A percentile compares a stretch with the other conserved stretches of the same genome.
These are phyloP conservation scores for Bolborhynchus lineola DNA, from an alignment of 2,113 vertebrate species.

Conservation along the genomic window DNA sequence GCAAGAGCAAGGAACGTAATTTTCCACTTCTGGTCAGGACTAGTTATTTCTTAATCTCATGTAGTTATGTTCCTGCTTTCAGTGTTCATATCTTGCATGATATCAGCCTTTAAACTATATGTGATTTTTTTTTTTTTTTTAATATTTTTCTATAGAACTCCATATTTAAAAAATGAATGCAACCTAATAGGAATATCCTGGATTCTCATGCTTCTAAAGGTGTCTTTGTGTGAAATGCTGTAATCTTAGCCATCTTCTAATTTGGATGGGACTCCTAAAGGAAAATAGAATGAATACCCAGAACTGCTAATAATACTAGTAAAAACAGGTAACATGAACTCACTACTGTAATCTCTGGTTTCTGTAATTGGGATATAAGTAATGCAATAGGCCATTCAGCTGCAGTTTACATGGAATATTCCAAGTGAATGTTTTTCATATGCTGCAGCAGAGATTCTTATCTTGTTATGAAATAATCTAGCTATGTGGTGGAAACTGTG, in stretches of 20 bases:
- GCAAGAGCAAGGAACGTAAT: neutral
- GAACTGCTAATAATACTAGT: neutral
- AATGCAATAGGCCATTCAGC: neutral
- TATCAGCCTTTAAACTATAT: neutral
- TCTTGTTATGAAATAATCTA: constrained; percentile 33
- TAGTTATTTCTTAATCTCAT: neutral
- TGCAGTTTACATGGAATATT: neutral
- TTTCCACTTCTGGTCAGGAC: neutral
- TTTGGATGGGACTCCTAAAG: neutral
- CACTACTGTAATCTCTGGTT: neutral
- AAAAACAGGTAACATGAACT: neutral
- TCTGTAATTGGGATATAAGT: neutral
- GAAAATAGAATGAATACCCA: neutral
- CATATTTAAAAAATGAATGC: neutral
- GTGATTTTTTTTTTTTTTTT: neutral
- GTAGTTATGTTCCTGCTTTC: neutral
- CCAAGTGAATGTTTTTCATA: neutral
- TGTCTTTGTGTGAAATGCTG: neutral
- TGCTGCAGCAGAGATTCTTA: constrained; percentile 9
- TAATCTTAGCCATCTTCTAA: neutral
- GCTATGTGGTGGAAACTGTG: neutral
- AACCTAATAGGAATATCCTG: neutral
- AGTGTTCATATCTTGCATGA: neutral
- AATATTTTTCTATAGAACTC: neutral
- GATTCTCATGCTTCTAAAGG: neutral